Evolutionary conservation across 1,140 invertebrate species (phyloP).

Genomic region (Plectrocnemia conspersa): DNA sequence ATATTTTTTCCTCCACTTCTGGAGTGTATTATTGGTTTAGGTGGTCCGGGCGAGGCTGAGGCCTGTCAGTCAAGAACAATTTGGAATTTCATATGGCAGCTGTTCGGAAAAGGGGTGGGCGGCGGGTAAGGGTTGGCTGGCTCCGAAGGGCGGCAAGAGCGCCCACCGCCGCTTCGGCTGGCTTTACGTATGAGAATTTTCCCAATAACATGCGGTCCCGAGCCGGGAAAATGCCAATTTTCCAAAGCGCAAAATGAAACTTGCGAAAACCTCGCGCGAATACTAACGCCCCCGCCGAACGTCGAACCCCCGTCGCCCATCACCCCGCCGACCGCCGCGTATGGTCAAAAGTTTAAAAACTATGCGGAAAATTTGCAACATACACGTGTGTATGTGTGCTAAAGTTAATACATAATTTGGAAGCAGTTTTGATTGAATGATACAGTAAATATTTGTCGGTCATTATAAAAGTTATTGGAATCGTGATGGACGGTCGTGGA

Average conservation of each 20-base stretch:
- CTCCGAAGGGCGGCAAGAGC: background rate
- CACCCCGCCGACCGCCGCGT: background rate
- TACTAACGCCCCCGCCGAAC: background rate
- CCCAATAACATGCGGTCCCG: conserved; percentile 21
- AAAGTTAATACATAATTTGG: too few relatives aligned
- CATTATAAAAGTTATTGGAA: too few relatives aligned
- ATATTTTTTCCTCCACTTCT: too few relatives aligned
- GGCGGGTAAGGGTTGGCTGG: background rate
- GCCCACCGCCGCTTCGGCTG: background rate
- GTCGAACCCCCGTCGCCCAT: background rate
- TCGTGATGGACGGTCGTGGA: too few relatives aligned
- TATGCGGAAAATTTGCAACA: too few relatives aligned
- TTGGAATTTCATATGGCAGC: conserved; percentile 36
- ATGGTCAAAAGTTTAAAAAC: too few relatives aligned
- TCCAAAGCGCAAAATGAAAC: conserved; percentile 22
- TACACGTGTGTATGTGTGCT: background rate
- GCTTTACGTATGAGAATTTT: conserved; percentile 25
- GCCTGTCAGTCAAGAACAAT: conserved; percentile 36
- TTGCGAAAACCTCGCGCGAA: conserved; percentile 5
- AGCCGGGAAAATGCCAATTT: conserved; percentile 32
- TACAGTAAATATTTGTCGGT: too few relatives aligned
- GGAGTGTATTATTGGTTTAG: conserved; percentile 22
- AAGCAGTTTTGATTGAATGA: too few relatives aligned
- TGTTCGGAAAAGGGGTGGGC: conserved; percentile 15
- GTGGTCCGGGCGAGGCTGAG: conserved; percentile 16